phyloP scores from a whole-genome alignment of 2,797 vertebrate genomes.

The Aplochiton taeniatus region DNA sequence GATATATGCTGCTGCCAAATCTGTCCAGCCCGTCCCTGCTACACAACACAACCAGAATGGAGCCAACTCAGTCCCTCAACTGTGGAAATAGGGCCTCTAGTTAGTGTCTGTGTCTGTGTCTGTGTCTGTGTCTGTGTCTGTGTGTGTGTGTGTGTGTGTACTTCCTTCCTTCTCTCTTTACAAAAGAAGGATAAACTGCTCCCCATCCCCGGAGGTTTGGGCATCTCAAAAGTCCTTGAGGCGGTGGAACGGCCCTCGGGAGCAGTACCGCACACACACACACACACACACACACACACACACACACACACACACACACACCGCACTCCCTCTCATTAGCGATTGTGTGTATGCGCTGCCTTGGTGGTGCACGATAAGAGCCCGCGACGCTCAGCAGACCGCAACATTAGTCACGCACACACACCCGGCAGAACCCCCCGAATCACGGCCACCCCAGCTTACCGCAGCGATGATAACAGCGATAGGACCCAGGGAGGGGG shows the following conservation, averaged over 20 bases:
- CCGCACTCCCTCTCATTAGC: conserved; percentile 84
- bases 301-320: background rate
- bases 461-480: conserved; percentile 74
- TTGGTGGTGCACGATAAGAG: conserved; percentile 95
- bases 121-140: background rate
- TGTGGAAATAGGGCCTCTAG: too few relatives aligned
- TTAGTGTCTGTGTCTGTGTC: conserved; percentile 36
- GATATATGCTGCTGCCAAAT: too few relatives aligned
- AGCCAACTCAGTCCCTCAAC: too few relatives aligned
- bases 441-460: conserved; percentile 64
- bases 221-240: conserved; percentile 87
- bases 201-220: conserved; percentile 83
- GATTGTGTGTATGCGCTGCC: conserved; percentile 97
- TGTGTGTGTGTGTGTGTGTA: conserved; percentile 1
- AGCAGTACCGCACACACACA: conserved; percentile 67
- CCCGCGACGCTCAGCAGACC: conserved; percentile 95
- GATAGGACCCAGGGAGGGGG: conserved; percentile 77
- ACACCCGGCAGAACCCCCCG: conserved; percentile 72
- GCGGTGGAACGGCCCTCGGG: conserved; percentile 84
- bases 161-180: conserved; percentile 10
- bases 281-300: conserved; percentile 24
- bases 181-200: conserved; percentile 84
- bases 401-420: conserved; percentile 98
- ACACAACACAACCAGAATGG: too few relatives aligned
- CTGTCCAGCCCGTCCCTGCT: too few relatives aligned